phyloP scores from a whole-genome alignment of 2,888 invertebrate genomes.

The Trichopoda pennipes region DNA sequence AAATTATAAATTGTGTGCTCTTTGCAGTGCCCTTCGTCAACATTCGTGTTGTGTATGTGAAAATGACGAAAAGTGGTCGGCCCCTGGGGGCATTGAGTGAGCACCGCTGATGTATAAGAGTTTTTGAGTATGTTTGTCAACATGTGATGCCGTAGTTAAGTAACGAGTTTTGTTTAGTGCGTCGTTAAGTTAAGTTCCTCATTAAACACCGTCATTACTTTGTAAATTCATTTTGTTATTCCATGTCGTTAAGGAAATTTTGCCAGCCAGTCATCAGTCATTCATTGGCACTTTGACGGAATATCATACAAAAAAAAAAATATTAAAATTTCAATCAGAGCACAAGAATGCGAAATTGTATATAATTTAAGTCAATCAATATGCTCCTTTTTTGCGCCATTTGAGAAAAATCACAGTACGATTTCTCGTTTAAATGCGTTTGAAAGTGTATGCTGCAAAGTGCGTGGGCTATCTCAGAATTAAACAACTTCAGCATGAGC shows the following conservation, averaged over 20 bases:
- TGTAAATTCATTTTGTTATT: slow-evolving; percentile 33
- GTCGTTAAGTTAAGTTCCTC: slow-evolving; percentile 59
- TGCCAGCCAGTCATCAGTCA: slow-evolving; percentile 31
- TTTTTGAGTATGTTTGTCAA: not conserved
- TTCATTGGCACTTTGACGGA: slow-evolving; percentile 57
- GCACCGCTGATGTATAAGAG: too few species aligned
- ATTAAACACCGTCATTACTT: slow-evolving; percentile 56
- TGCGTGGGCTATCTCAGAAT: not conserved
- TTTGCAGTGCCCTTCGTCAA: too few species aligned
- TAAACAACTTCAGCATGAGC: too few species aligned
- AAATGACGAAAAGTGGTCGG: too few species aligned
- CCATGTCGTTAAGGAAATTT: slow-evolving; percentile 9
- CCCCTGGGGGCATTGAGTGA: too few species aligned
- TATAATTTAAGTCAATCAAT: slow-evolving; percentile 53
- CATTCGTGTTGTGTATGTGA: too few species aligned
- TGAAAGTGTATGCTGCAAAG: not conserved
- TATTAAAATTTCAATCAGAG: slow-evolving; percentile 42
- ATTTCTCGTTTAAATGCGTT: slow-evolving; percentile 3
- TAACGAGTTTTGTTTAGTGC: slow-evolving; percentile 39
- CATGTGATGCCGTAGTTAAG: not conserved
- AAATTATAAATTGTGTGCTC: too few species aligned
- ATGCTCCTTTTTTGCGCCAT: not conserved
- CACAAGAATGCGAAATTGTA: slow-evolving; percentile 17
- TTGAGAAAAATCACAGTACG: not conserved
- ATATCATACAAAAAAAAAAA: slow-evolving; percentile 34